These are phyloP conservation scores for Australoheros facetus DNA, from an alignment of 2,797 vertebrate genomes.

Conservation along the genomic window DNA sequence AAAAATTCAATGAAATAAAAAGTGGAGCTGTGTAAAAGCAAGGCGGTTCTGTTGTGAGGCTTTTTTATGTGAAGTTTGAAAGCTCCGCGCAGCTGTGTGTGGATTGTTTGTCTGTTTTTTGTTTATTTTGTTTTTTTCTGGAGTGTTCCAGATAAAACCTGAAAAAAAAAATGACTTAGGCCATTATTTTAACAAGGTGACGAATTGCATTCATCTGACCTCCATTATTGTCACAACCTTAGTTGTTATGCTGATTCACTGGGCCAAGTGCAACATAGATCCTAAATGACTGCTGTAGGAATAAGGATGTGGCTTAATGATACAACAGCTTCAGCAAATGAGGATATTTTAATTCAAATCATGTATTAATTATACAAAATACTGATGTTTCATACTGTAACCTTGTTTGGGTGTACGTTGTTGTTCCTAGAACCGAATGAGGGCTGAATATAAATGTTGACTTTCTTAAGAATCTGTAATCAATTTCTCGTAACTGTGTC, in stretches of 20 bases:
- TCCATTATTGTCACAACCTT: constrained; percentile 18
- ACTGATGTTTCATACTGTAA: constrained; percentile 44
- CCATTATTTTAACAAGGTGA: too few relatives aligned
- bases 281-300: constrained; percentile 29
- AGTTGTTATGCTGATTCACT: constrained; percentile 31
- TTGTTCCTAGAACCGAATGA: constrained; percentile 29
- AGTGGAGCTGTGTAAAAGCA: too few relatives aligned
- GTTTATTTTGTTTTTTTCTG: not conserved
- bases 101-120: not conserved
- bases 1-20: too few relatives aligned
- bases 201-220: constrained; percentile 5
- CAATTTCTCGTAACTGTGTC: constrained; percentile 39
- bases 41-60: not conserved
- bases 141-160: too few relatives aligned
- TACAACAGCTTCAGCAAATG: constrained; percentile 45
- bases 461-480: constrained; percentile 31
- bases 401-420: constrained; percentile 41
- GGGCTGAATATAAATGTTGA: constrained; percentile 51
- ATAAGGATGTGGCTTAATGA: constrained; percentile 40
- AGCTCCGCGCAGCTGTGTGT: not conserved
- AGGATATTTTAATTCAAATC: constrained; percentile 51
- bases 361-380: constrained; percentile 39
- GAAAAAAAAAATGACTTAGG: too few relatives aligned
- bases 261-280: constrained; percentile 33
- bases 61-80: not conserved